Percentiles rank a stretch among this genome's conserved stretches.
These are phyloP conservation scores for Lepilemur ruficaudatus DNA, from an alignment of 2,797 vertebrate genomes.

Conservation along the genomic window DNA sequence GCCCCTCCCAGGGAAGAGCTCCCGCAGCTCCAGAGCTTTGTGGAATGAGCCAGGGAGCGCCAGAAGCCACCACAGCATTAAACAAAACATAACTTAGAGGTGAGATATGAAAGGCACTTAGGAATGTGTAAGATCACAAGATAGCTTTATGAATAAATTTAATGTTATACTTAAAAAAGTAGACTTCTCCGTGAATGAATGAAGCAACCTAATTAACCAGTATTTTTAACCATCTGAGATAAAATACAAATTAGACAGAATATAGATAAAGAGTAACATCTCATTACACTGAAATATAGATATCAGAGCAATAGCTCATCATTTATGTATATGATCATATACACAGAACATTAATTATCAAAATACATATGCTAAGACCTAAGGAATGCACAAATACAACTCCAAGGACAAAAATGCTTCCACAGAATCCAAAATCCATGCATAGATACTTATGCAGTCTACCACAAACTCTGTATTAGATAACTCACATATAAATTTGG, in stretches of 20 bases:
- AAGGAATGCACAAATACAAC: neutral
- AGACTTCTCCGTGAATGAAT: neutral
- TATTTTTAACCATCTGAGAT: neutral
- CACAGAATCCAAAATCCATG: neutral
- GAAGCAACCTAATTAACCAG: neutral
- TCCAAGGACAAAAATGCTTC: neutral
- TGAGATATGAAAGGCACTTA: neutral
- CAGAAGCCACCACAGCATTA: fast-evolving
- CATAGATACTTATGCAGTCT: neutral
- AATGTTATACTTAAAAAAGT: neutral
- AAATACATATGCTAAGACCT: neutral
- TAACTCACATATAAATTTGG: neutral
- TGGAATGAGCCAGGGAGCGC: neutral
- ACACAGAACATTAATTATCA: neutral
- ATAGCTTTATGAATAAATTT: neutral
- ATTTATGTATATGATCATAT: neutral
- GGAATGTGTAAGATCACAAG: neutral
- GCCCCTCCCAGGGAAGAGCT: neutral
- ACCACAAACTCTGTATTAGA: neutral
- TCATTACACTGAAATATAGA: neutral
- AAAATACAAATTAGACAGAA: neutral
- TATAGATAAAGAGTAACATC: neutral
- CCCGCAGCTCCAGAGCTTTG: neutral
- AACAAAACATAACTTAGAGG: neutral
- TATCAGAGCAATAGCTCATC: neutral